Conservation (phyloP, 2,113 vertebrate genomes). For the Rallus limicola region DNA sequence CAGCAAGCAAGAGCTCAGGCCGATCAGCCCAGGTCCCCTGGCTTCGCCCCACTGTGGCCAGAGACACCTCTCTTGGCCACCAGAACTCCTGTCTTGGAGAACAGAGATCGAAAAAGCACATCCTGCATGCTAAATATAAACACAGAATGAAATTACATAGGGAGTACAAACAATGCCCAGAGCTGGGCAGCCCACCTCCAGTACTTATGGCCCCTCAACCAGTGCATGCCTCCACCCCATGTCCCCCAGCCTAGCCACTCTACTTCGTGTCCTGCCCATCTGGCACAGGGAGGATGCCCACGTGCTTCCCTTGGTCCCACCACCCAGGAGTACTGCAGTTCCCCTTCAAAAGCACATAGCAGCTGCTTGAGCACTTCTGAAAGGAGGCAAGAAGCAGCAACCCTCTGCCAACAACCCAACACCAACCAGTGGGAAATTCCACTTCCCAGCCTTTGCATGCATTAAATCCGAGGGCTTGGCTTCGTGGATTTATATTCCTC, state of each 20-base stretch:
- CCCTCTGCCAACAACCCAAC: background rate
- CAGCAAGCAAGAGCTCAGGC: background rate
- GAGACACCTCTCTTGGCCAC: background rate
- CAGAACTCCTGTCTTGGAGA: background rate
- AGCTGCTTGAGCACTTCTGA: background rate
- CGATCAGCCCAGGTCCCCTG: background rate
- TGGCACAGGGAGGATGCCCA: background rate
- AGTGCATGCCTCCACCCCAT: background rate
- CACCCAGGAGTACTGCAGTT: background rate
- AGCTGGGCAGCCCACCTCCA: background rate
- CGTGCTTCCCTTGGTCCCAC: background rate
- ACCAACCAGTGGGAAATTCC: background rate
- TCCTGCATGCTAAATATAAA: background rate
- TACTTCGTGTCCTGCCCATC: background rate
- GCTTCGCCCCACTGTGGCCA: background rate
- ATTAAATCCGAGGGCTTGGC: constrained; percentile 35
- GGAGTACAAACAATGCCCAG: background rate
- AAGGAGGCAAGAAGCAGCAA: background rate
- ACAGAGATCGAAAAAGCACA: background rate
- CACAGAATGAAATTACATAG: background rate
- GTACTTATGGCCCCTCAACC: background rate
- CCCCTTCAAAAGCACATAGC: background rate
- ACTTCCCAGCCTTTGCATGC: background rate
- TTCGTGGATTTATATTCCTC: constrained; percentile 53
- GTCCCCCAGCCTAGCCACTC: background rate